These are phyloP conservation scores for Crossaster papposus DNA, from an alignment of 53 echinoderm and acorn worm species.

Conservation along the genomic window DNA sequence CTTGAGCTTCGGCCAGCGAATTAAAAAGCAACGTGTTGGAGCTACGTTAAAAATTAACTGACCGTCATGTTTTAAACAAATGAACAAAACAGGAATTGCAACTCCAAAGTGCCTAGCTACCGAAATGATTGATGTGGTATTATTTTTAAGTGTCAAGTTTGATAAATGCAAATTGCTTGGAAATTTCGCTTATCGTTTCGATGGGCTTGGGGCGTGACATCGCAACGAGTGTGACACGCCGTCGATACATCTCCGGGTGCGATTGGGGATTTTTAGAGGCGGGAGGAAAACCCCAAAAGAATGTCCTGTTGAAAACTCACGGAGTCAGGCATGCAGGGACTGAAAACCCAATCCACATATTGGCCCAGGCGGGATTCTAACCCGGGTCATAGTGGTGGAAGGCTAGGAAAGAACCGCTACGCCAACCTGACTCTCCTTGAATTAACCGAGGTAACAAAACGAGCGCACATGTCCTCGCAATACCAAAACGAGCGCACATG, in stretches of 20 bases:
- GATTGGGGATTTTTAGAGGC: neutral
- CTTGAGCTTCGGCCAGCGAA: neutral
- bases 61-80: neutral
- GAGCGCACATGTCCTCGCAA: too few relatives aligned
- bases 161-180: neutral
- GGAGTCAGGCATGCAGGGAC: too few relatives aligned
- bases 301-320: too few relatives aligned
- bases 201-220: neutral
- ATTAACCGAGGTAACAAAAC: too few relatives aligned
- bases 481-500: too few relatives aligned
- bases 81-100: neutral
- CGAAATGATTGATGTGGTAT: conserved; percentile 6
- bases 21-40: neutral
- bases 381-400: too few relatives aligned
- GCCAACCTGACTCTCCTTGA: too few relatives aligned
- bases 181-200: neutral
- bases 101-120: neutral
- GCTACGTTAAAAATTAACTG: neutral
- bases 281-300: conserved; percentile 1
- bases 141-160: neutral
- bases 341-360: too few relatives aligned
- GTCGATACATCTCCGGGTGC: neutral
- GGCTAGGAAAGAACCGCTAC: too few relatives aligned
- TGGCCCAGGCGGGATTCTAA: too few relatives aligned
- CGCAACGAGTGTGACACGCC: neutral